Evolutionary conservation across 2,113 vertebrate species (phyloP), one percentile per base, ranked within the genome.

Genomic region (Serilophus lunatus): DNA sequence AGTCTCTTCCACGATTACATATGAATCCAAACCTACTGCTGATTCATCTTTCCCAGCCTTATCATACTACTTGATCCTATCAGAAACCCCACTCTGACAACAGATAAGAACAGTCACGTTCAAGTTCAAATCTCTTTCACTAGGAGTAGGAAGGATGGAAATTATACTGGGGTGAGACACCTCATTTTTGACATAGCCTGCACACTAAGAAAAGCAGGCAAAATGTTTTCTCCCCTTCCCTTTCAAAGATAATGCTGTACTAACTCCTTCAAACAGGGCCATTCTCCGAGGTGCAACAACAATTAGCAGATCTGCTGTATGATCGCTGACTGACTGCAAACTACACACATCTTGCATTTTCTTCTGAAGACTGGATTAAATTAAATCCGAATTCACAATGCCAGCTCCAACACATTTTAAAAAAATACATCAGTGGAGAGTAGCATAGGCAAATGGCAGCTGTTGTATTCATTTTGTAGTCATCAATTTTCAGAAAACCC

Each of bases 101-200:
- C 2, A 4, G 4, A n/a, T n/a, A 40, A 70, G n/a, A 82, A 24
- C 6, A 38, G 33, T 19, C 1, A 14, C 7, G 19, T 14, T 13
- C 49, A 60, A 45, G 18, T 50, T 56, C 33, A 68, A 35, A 40
- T 40, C 11, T 45, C 50, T 91, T 35, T 50, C 42, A 26, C 50
- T 15, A 47, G 31, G 25, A 72, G 28, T 1, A 66, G 29, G 7
- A 71, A 79, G 50, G 31, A 54, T 18, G 35, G 45, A 72, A 83
- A 10, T 23, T 3, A 40, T 18, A 16, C 8, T n/a, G 16, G 10
- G 38, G 17, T 15, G 13, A 16, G 13, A 65, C 9, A 29, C 7
- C 6, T 74, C 12, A 26, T 35, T 86, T 89, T 70, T 70, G 11
- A 74, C 17, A 36, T 18, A 76, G 28, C 7, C 31, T 79, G 8